These are phyloP conservation scores for Zapus hudsonius DNA, from an alignment of 2,113 vertebrate species.

Conservation along the genomic window DNA sequence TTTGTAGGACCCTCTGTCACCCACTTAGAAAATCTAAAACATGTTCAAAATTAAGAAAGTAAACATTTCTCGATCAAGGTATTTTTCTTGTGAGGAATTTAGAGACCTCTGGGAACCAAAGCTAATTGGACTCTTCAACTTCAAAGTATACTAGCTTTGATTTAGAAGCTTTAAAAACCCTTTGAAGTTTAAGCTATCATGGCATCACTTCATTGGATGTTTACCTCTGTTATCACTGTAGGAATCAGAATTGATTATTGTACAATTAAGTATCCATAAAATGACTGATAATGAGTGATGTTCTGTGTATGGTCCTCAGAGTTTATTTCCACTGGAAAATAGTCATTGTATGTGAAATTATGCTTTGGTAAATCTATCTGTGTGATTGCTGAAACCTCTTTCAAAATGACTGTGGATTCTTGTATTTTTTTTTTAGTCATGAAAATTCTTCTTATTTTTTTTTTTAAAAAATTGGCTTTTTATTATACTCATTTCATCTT, in stretches of 20 bases:
- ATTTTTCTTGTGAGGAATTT: slow-evolving; percentile 46
- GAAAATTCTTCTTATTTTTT: slow-evolving; percentile 48
- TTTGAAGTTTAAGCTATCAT: slow-evolving; percentile 18
- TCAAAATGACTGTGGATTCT: slow-evolving; percentile 34
- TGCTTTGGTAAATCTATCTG: slow-evolving; percentile 1
- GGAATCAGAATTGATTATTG: slow-evolving; percentile 34
- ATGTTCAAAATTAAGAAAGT: slow-evolving; percentile 31
- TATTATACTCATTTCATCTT: slow-evolving; percentile 49
- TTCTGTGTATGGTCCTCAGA: slow-evolving; percentile 51
- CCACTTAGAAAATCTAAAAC: not conserved
- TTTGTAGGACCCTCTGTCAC: not conserved
- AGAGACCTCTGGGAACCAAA: not conserved
- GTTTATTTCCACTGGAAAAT: slow-evolving; percentile 43
- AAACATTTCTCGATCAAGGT: slow-evolving; percentile 20
- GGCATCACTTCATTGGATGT: slow-evolving; percentile 20
- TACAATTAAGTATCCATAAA: slow-evolving; percentile 49
- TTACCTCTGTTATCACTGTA: slow-evolving; percentile 49
- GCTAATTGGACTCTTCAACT: slow-evolving; percentile 45
- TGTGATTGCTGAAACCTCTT: slow-evolving; percentile 37
- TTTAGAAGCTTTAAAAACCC: slow-evolving; percentile 51
- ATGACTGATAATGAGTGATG: slow-evolving; percentile 54
- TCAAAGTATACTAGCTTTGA: slow-evolving; percentile 51
- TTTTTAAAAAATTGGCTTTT: slow-evolving; percentile 66
- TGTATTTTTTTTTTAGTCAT: not conserved
- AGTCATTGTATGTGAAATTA: not conserved